Conservation (phyloP, 2,888 invertebrate genomes). For the Hydropsyche betteni region DNA sequence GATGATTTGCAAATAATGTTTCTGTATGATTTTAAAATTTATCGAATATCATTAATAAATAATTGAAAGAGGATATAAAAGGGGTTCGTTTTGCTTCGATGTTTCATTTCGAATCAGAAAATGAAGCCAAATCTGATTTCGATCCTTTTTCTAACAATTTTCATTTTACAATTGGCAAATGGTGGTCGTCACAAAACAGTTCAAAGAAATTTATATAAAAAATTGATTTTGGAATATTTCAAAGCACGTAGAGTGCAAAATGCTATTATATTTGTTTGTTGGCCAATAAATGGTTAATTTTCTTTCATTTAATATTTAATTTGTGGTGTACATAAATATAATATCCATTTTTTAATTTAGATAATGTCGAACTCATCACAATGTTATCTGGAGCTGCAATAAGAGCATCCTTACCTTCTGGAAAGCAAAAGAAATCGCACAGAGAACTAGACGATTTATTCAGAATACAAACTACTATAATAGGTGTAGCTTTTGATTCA, state of each 20-base stretch:
- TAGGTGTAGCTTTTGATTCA: slow-evolving; percentile 47
- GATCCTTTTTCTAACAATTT: not conserved
- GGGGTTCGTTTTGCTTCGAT: not conserved
- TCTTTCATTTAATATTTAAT: too few relatives aligned
- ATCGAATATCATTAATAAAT: not conserved
- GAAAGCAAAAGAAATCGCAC: slow-evolving; percentile 36
- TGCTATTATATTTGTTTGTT: slow-evolving; percentile 47
- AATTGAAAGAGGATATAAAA: not conserved
- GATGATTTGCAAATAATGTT: too few relatives aligned
- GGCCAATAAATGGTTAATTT: slow-evolving; percentile 41
- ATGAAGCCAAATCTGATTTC: not conserved
- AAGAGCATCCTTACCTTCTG: slow-evolving; percentile 42
- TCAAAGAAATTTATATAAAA: slow-evolving; percentile 19
- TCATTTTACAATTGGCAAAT: not conserved
- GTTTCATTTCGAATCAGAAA: not conserved
- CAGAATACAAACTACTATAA: slow-evolving; percentile 31
- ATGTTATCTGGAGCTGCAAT: slow-evolving; percentile 43
- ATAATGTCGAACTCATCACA: slow-evolving; percentile 41
- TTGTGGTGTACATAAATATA: not conserved
- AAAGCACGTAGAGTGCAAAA: slow-evolving; percentile 37
- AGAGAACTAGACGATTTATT: slow-evolving; percentile 41
- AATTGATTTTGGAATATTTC: slow-evolving; percentile 45
- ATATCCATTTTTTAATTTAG: slow-evolving; percentile 32
- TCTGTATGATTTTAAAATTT: too few relatives aligned
- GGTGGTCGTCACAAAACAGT: not conserved